These are phyloP conservation scores for Luidia sarsii DNA, from an alignment of 53 echinoderm and acorn worm species.

Conservation along the genomic window DNA sequence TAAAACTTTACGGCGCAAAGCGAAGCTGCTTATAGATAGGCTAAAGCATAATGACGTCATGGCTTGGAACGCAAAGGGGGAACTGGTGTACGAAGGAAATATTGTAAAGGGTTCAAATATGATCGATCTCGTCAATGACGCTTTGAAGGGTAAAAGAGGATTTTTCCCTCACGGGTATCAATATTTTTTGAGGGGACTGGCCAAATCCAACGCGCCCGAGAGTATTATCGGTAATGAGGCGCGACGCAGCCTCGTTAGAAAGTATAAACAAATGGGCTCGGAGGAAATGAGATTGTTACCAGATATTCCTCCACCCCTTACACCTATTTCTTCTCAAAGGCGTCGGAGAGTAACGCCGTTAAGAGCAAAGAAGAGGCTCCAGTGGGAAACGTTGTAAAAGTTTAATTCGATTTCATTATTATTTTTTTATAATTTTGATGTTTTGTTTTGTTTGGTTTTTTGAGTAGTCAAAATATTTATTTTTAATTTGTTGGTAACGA, in stretches of 20 bases:
- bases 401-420: no score
- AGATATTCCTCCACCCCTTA: background rate
- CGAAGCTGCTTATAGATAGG: constrained; percentile 3
- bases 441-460: no score
- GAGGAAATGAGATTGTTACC: background rate
- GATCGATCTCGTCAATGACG: constrained; percentile 40
- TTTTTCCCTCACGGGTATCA: constrained; percentile 47
- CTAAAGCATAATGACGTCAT: constrained; percentile 7
- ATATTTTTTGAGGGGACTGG: constrained; percentile 34
- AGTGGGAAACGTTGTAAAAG: background rate
- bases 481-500: no score
- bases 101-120: constrained; percentile 34
- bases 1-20: constrained; percentile 13
- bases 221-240: constrained; percentile 6
- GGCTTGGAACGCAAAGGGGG: constrained; percentile 31
- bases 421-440: no score
- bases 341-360: background rate
- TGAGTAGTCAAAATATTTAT: no score
- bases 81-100: constrained; percentile 24
- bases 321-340: background rate
- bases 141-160: constrained; percentile 18
- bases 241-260: constrained; percentile 7
- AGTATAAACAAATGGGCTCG: background rate
- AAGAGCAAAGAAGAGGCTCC: background rate
- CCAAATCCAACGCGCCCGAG: constrained; percentile 41